Evolutionary conservation across 2,113 vertebrate genomes (phyloP).

Genomic region (Agelaius tricolor): DNA sequence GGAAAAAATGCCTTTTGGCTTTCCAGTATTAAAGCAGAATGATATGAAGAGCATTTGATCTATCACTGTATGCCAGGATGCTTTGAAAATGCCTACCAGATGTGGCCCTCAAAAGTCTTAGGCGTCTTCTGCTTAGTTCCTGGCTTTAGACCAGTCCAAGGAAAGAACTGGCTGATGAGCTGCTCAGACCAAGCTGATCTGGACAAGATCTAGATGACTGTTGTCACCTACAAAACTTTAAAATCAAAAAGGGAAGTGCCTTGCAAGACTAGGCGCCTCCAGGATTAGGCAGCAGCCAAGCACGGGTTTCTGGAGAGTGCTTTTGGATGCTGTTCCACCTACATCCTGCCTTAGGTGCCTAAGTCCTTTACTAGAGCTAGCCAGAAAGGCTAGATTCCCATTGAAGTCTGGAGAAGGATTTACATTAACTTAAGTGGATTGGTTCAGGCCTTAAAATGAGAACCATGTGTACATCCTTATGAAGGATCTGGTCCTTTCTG

Average conservation of each 20-base stretch:
- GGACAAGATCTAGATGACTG: constrained; percentile 34
- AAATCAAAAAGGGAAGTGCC: constrained; percentile 39
- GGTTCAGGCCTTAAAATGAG: constrained; percentile 53
- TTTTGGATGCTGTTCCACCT: constrained; percentile 49
- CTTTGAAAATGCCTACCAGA: constrained; percentile 43
- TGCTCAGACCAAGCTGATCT: constrained; percentile 36
- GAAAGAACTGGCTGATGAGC: constrained; percentile 23
- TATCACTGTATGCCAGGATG: neutral
- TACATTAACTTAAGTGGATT: constrained; percentile 50
- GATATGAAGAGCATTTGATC: constrained; percentile 32
- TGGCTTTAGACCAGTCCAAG: constrained; percentile 24
- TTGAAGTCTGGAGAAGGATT: constrained; percentile 54
- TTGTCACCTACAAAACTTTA: constrained; percentile 52
- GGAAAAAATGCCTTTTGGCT: neutral
- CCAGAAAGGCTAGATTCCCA: constrained; percentile 41
- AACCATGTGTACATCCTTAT: constrained; percentile 56
- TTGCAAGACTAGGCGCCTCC: constrained; percentile 55
- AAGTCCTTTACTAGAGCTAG: constrained; percentile 47
- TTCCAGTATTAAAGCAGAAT: neutral
- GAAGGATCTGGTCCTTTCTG: constrained; percentile 25
- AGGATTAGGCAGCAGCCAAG: constrained; percentile 62
- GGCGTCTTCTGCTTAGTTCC: neutral
- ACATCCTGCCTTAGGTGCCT: constrained; percentile 64
- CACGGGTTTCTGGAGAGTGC: constrained; percentile 28
- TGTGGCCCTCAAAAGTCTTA: constrained; percentile 4